Evolutionary conservation across 2,888 invertebrate genomes (phyloP).

Genomic region (Ctena decussata): DNA sequence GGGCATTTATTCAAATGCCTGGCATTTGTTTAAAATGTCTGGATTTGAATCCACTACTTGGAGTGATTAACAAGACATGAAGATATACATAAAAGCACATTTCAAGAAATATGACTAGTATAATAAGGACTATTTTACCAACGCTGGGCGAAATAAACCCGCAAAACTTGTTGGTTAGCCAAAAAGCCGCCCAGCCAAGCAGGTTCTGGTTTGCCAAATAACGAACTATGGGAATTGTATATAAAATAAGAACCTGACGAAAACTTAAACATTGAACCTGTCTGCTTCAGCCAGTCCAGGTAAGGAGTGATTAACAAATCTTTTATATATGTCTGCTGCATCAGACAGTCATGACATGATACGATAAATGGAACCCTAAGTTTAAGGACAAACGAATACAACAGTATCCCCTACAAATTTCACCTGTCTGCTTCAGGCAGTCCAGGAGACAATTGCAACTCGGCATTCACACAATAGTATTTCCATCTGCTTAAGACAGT

Average conservation of each 20-base stretch:
- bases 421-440: conserved; percentile 2
- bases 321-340: not conserved
- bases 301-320: not conserved
- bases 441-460: not conserved
- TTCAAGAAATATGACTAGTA: too few relatives aligned
- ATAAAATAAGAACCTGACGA: too few relatives aligned
- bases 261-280: not conserved
- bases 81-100: too few relatives aligned
- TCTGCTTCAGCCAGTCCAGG: not conserved
- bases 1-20: too few relatives aligned
- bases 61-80: too few relatives aligned
- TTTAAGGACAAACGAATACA: not conserved
- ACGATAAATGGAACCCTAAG: not conserved
- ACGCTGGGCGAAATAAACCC: too few relatives aligned
- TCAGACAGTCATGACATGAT: conserved; percentile 2
- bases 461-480: not conserved
- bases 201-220: not conserved
- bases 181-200: conserved; percentile 6
- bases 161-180: conserved; percentile 3
- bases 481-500: conserved; percentile 3
- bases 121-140: too few relatives aligned
- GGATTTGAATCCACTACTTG: too few relatives aligned
- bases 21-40: too few relatives aligned
- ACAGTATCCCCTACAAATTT: not conserved
- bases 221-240: too few relatives aligned